Conservation (phyloP, 2,113 vertebrate species). For the Jaculus jaculus region DNA sequence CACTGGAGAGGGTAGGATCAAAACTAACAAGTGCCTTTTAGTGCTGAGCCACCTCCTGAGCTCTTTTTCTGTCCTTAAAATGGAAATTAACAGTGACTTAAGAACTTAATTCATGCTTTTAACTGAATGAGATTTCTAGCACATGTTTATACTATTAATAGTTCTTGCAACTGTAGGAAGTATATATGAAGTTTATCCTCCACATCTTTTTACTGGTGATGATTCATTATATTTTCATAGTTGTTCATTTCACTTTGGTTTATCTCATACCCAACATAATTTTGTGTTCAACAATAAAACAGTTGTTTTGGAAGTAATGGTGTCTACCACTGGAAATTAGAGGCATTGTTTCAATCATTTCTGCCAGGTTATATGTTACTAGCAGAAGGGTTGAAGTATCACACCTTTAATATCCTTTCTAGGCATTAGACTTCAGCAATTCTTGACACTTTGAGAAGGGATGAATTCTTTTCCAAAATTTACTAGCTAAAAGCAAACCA, state of each 20-base stretch:
- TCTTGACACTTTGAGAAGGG: neutral
- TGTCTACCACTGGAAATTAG: neutral
- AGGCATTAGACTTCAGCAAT: constrained; percentile 27
- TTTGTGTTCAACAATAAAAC: neutral
- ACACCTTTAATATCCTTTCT: neutral
- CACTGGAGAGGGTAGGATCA: too few species aligned
- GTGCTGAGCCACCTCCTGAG: too few species aligned
- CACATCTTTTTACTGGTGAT: neutral
- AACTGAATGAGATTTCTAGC: neutral
- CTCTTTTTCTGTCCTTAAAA: neutral
- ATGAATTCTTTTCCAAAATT: constrained; percentile 61
- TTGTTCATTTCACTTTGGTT: neutral
- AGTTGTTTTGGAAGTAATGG: neutral
- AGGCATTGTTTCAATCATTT: neutral
- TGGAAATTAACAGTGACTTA: constrained; percentile 26
- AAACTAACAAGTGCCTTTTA: too few species aligned
- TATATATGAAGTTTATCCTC: neutral
- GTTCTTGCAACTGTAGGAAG: neutral
- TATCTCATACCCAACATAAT: neutral
- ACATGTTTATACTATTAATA: neutral
- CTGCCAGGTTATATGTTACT: neutral
- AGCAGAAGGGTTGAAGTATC: neutral
- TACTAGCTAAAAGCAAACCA: constrained; percentile 64
- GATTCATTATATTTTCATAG: neutral
- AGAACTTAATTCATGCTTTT: constrained; percentile 26